Percentiles rank a stretch among this genome's conserved stretches.
phyloP scores from a whole-genome alignment of 2,888 invertebrate species.

The Dyspetes luteomarginatus region DNA sequence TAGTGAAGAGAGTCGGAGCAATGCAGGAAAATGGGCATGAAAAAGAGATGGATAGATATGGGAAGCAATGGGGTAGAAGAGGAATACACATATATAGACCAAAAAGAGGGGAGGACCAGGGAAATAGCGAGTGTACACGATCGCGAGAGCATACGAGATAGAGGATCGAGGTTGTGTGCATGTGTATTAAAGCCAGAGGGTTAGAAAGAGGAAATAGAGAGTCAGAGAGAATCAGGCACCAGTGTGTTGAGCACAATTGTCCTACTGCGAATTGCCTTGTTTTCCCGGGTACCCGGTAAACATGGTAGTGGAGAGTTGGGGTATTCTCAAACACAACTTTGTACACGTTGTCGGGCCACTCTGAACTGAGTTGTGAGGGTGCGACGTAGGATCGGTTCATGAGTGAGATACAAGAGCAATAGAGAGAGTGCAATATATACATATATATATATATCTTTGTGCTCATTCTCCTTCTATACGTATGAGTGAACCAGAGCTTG shows the following conservation, averaged over 20 bases:
- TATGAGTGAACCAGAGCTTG: constrained; percentile 12
- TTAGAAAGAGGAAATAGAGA: constrained; percentile 24
- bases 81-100: constrained; percentile 9
- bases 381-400: constrained; percentile 18
- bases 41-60: constrained; percentile 49
- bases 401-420: constrained; percentile 27
- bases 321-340: constrained; percentile 56
- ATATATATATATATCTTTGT: not conserved
- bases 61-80: constrained; percentile 49
- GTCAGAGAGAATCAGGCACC: constrained; percentile 14
- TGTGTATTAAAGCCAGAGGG: constrained; percentile 27
- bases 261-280: constrained; percentile 67
- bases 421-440: constrained; percentile 1
- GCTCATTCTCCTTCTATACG: not conserved
- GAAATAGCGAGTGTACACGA: constrained; percentile 34
- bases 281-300: constrained; percentile 67
- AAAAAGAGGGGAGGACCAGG: constrained; percentile 1
- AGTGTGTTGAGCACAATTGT: constrained; percentile 53
- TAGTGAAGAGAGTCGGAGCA: constrained; percentile 18
- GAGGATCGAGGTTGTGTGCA: constrained; percentile 14
- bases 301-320: constrained; percentile 55
- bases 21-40: constrained; percentile 29
- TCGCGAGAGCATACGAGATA: constrained; percentile 12
- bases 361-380: constrained; percentile 32
- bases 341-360: constrained; percentile 59